A percentile compares a stretch with the other conserved stretches of the same genome.
These are phyloP conservation scores for Oryzias sinensis DNA, from an alignment of 2,797 vertebrate genomes.

Conservation along the genomic window DNA sequence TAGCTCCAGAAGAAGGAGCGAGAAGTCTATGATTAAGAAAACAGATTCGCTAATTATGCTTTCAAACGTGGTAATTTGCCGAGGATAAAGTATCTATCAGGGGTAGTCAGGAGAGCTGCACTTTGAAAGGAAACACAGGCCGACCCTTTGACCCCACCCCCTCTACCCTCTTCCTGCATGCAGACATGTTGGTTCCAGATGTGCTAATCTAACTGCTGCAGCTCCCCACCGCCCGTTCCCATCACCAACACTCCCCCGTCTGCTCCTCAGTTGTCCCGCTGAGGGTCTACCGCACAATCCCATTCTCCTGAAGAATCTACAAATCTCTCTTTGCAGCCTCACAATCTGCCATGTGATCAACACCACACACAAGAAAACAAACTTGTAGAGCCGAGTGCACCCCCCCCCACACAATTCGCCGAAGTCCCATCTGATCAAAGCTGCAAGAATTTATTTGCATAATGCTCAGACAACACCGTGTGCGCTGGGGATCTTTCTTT, in stretches of 20 bases:
- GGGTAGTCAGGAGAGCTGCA: conserved; percentile 85
- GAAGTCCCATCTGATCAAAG: conserved; percentile 53
- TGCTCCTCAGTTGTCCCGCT: conserved; percentile 19
- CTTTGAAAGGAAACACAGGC: conserved; percentile 89
- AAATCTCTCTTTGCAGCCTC: conserved; percentile 64
- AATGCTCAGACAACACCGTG: conserved; percentile 48
- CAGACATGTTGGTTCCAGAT: conserved; percentile 97
- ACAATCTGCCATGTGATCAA: conserved; percentile 67
- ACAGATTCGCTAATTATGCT: conserved; percentile 94
- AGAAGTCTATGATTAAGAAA: conserved; percentile 91
- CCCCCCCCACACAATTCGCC: conserved; percentile 18
- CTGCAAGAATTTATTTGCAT: conserved; percentile 54
- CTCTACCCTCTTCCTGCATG: conserved; percentile 86
- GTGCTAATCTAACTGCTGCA: conserved; percentile 65
- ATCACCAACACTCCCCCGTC: conserved; percentile 10
- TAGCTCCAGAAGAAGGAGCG: conserved; percentile 65
- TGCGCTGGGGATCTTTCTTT: conserved; percentile 45
- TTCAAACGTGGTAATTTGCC: conserved; percentile 94
- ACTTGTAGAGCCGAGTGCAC: conserved; percentile 53
- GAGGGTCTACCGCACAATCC: conserved; percentile 42
- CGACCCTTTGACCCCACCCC: conserved; percentile 86
- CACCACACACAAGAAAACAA: conserved; percentile 64
- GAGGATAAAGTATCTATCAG: conserved; percentile 97
- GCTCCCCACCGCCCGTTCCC: conserved; percentile 3
- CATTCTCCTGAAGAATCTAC: conserved; percentile 61